Evolutionary conservation across 2,113 vertebrate species (phyloP).

Genomic region (Heterochromis multidens): DNA sequence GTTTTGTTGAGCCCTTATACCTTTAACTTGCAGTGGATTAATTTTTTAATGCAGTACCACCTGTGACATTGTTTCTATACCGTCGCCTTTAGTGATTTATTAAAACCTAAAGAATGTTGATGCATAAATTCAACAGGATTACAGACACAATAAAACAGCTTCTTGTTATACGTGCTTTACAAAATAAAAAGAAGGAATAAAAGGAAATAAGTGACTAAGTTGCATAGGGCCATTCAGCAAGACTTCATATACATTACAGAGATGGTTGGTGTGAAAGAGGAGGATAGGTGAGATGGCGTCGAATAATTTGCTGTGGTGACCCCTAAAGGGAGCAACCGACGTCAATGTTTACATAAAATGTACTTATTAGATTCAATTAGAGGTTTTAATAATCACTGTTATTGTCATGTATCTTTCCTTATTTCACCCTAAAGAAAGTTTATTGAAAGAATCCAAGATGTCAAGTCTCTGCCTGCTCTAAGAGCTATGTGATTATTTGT

Average conservation of each 20-base stretch:
- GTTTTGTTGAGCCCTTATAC: background rate
- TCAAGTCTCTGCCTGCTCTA: slow-evolving; percentile 2
- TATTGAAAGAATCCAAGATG: slow-evolving; percentile 6
- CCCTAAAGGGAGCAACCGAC: background rate
- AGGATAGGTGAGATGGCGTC: background rate
- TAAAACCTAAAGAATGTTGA: background rate
- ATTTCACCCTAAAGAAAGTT: background rate
- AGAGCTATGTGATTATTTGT: background rate
- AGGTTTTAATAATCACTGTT: background rate
- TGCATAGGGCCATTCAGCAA: background rate
- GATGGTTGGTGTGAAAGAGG: background rate
- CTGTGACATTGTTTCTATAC: background rate
- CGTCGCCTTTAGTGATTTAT: background rate
- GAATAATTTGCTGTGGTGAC: background rate
- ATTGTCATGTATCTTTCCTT: background rate
- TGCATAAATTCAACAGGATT: background rate
- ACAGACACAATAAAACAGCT: background rate
- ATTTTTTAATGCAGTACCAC: background rate
- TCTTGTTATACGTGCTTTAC: background rate
- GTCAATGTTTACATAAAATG: background rate
- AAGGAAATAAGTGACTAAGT: background rate
- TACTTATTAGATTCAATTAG: background rate
- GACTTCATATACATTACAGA: background rate
- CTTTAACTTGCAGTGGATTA: background rate
- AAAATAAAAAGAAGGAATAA: background rate